phyloP scores from a whole-genome alignment of 23 tunicate genomes.

The Halocynthia roretzi region DNA sequence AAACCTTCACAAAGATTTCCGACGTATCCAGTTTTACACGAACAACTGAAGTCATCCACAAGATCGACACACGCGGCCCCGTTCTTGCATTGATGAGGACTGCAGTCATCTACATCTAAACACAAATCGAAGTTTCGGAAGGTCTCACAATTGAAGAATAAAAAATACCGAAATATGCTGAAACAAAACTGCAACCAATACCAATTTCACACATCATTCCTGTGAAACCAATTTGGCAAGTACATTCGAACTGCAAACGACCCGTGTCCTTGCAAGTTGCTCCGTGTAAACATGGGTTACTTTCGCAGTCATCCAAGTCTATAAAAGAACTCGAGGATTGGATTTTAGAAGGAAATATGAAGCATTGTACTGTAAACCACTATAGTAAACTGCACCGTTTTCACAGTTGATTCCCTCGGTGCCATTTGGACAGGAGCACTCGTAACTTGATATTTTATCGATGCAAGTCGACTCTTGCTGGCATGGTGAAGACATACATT shows the following conservation, averaged over 20 bases:
- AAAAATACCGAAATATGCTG: not conserved
- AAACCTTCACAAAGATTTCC: slow-evolving; percentile 58
- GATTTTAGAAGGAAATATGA: not conserved
- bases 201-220: slow-evolving; percentile 59
- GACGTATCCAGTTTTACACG: slow-evolving; percentile 41
- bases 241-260: slow-evolving; percentile 25
- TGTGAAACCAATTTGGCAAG: slow-evolving; percentile 44
- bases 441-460: slow-evolving; percentile 32
- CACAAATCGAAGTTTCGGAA: not conserved
- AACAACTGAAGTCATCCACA: slow-evolving; percentile 28
- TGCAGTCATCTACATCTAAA: slow-evolving; percentile 57
- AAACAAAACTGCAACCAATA: not conserved
- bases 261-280: slow-evolving; percentile 56
- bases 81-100: slow-evolving; percentile 23
- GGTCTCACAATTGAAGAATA: not conserved
- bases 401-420: slow-evolving; percentile 49
- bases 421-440: slow-evolving; percentile 53
- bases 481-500: slow-evolving; percentile 67
- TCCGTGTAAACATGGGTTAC: slow-evolving; percentile 48
- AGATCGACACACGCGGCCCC: slow-evolving; percentile 40
- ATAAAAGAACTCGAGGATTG: not conserved
- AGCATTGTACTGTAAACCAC: not conserved
- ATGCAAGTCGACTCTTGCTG: slow-evolving; percentile 37
- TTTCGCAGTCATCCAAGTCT: slow-evolving; percentile 64
- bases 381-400: slow-evolving; percentile 19